These are phyloP conservation scores for Ectemnius cavifrons DNA, from an alignment of 2,888 invertebrate genomes.

Conservation along the genomic window DNA sequence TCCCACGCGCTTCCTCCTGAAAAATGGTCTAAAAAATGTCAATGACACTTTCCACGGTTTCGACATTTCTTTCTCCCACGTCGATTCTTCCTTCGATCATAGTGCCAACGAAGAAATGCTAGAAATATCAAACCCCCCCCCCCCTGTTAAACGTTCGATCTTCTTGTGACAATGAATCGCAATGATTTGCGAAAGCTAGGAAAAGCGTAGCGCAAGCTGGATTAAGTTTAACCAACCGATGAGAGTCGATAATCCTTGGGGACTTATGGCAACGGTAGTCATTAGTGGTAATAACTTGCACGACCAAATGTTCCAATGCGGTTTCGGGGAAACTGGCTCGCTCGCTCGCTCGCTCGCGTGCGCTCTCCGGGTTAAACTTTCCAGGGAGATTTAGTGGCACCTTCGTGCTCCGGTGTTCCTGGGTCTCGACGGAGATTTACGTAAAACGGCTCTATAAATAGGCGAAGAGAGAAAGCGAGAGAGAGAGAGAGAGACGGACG, in stretches of 20 bases:
- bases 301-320: constrained; percentile 11
- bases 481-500: constrained; percentile 39
- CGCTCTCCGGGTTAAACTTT: constrained; percentile 11
- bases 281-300: constrained; percentile 30
- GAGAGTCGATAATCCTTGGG: constrained; percentile 30
- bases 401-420: constrained; percentile 35
- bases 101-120: background rate
- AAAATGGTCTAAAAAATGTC: constrained; percentile 14
- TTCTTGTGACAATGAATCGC: no score
- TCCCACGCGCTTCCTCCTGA: constrained; percentile 5
- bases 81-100: background rate
- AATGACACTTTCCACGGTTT: background rate
- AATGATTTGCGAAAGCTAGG: no score
- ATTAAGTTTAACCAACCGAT: constrained; percentile 1
- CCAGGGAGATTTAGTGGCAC: constrained; percentile 39
- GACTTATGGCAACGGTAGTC: constrained; percentile 10
- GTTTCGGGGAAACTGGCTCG: background rate
- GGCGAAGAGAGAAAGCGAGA: constrained; percentile 15
- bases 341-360: constrained; percentile 36
- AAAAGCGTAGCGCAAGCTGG: background rate
- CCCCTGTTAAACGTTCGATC: no score
- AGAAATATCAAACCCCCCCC: no score
- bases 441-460: constrained; percentile 58
- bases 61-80: background rate
- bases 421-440: constrained; percentile 40